These are phyloP conservation scores for Neostethus bicornis DNA, from an alignment of 2,797 vertebrate species.

Conservation along the genomic window DNA sequence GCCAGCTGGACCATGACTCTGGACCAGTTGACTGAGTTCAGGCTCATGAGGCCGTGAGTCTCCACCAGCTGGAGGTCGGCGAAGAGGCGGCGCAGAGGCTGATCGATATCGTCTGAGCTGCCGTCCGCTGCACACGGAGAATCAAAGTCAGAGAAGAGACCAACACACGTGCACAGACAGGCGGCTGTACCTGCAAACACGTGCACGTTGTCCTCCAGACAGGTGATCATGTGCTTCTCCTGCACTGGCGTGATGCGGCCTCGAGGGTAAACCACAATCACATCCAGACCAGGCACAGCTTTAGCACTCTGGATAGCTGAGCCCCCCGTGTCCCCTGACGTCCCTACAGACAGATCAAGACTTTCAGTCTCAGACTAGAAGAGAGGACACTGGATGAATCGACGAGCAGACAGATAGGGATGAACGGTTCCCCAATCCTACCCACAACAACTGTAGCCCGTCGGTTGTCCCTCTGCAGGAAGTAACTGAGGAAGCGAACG, in stretches of 20 bases:
- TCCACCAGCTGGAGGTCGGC: slow-evolving; percentile 81
- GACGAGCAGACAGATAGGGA: no score
- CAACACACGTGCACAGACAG: no score
- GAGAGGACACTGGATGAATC: no score
- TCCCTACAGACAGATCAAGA: slow-evolving; percentile 76
- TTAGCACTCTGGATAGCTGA: slow-evolving; percentile 88
- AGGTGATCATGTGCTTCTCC: slow-evolving; percentile 93
- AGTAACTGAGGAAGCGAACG: slow-evolving; percentile 86
- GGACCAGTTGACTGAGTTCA: slow-evolving; percentile 94
- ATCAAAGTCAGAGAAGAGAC: background rate
- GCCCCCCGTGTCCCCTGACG: slow-evolving; percentile 93
- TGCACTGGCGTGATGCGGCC: slow-evolving; percentile 86
- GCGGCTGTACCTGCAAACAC: slow-evolving; percentile 87
- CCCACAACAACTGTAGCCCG: slow-evolving; percentile 88
- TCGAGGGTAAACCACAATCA: slow-evolving; percentile 88
- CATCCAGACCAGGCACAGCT: slow-evolving; percentile 83
- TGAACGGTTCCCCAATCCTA: slow-evolving; percentile 73
- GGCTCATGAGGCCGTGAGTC: slow-evolving; percentile 85
- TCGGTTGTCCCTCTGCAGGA: slow-evolving; percentile 80
- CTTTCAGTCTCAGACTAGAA: no score
- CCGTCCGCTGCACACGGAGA: slow-evolving; percentile 81
- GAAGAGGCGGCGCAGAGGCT: slow-evolving; percentile 85
- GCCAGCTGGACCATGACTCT: slow-evolving; percentile 90
- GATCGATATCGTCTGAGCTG: slow-evolving; percentile 90
- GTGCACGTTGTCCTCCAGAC: slow-evolving; percentile 86